Conservation (phyloP, 53 echinoderm and acorn worm species). For the Stichopus horrens region DNA sequence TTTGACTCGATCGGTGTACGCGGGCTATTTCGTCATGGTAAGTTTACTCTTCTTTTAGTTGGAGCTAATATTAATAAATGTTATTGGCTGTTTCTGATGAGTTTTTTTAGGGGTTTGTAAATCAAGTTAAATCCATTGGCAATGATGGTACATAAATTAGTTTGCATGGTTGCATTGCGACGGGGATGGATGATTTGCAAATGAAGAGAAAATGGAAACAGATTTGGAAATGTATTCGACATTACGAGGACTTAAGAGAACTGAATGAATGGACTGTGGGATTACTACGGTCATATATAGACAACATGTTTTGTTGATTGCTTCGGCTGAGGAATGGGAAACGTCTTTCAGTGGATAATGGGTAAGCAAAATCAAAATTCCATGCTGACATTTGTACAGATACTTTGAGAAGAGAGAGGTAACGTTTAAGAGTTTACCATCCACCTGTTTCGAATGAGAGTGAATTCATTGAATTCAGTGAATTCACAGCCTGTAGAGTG, state of each 20-base stretch:
- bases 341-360: background rate
- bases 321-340: background rate
- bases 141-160: background rate
- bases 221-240: too few species aligned
- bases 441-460: too few species aligned
- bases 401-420: too few species aligned
- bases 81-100: conserved; percentile 12
- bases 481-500: too few species aligned
- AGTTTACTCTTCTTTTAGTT: conserved; percentile 7
- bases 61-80: conserved; percentile 39
- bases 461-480: too few species aligned
- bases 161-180: background rate
- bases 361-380: background rate
- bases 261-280: background rate
- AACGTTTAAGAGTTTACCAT: too few species aligned
- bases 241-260: background rate
- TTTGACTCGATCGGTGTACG: background rate
- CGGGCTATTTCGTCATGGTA: conserved; percentile 29
- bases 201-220: background rate
- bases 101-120: background rate
- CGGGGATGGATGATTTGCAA: background rate
- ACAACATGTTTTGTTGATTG: background rate
- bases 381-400: too few species aligned
- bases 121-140: conserved; percentile 28
- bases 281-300: background rate